Evolutionary conservation across 2,797 vertebrate genomes (phyloP), one percentile per base, ranked within the genome.

Genomic region (Neomorphus geoffroyi): DNA sequence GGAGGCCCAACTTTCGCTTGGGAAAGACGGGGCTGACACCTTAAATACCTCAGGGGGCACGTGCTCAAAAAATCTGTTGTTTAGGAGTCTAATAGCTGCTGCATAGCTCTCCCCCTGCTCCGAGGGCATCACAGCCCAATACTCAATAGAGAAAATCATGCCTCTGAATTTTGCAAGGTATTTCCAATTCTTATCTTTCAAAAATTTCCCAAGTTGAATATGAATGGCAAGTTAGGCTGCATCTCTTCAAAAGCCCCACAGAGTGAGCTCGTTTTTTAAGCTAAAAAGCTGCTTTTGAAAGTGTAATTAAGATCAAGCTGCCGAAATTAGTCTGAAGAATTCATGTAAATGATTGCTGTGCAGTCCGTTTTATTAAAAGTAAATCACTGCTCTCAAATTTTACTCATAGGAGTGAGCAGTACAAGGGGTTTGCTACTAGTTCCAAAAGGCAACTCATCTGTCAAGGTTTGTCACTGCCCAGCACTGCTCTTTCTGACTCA

Each of bases 31-130:
- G 2, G 56, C 30, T 62, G 45, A 53, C 60, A 71, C 28, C 53
- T 37, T 37, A 32, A 62, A 53, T 4, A 48, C 24, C 32, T 7
- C 3, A 17, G 56, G 18, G 39, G 37, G 71, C 19, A 24, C 0
- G 0, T 28, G 50, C 50, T 54, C 23, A 77, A 60, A 33, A 69
- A 39, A 45, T 27, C 11, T 35, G 30, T 7, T 64, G 23, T 33
- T 72, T 9, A 18, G 67, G 37, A 53, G 41, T 19, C 9, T 24
- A 57, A 5, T 9, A 92, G 66, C 19, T 57, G 41, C 26, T 27
- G 28, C 0, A 0, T 0, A 72, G 37, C n/a, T 66, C 28, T 66
- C 32, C 27, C 17, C 37, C 13, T 61, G 45, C 26, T 75, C 62
- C 0, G 0, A 57, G 27, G 33, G 28, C 35, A 88, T 33, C 58